These are phyloP conservation scores for Galagoides demidoff DNA, from an alignment of 2,797 vertebrate genomes.

Conservation along the genomic window DNA sequence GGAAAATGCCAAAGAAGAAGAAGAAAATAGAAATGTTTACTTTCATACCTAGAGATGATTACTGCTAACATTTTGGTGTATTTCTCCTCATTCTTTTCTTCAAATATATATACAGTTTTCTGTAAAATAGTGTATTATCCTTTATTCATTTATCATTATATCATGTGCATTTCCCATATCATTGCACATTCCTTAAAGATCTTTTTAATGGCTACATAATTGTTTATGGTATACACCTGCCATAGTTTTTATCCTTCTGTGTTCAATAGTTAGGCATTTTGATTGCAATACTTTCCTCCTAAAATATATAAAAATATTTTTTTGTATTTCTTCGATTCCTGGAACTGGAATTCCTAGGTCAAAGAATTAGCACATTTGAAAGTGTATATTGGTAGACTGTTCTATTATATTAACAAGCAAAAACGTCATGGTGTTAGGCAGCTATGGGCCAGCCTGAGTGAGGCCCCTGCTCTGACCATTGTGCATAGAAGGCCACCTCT, in stretches of 20 bases:
- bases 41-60: background rate
- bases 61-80: background rate
- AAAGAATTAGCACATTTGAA: conserved; percentile 47
- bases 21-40: conserved; percentile 28
- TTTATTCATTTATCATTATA: background rate
- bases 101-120: background rate
- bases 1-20: background rate
- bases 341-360: conserved; percentile 32
- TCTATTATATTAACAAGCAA: background rate
- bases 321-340: background rate
- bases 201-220: background rate
- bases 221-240: background rate
- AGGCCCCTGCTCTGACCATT: conserved; percentile 42
- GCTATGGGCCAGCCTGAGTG: background rate
- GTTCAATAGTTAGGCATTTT: conserved; percentile 18
- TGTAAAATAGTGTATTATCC: background rate
- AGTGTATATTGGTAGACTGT: background rate
- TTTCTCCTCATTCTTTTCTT: background rate
- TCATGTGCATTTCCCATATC: background rate
- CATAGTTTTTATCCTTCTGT: background rate
- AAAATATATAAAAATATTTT: conserved; percentile 39
- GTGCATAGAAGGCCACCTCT: conserved; percentile 19
- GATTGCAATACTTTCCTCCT: conserved; percentile 10
- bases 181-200: background rate
- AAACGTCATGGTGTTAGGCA: background rate